phyloP scores from a whole-genome alignment of 2,888 invertebrate genomes.

The Stenurella melanura region DNA sequence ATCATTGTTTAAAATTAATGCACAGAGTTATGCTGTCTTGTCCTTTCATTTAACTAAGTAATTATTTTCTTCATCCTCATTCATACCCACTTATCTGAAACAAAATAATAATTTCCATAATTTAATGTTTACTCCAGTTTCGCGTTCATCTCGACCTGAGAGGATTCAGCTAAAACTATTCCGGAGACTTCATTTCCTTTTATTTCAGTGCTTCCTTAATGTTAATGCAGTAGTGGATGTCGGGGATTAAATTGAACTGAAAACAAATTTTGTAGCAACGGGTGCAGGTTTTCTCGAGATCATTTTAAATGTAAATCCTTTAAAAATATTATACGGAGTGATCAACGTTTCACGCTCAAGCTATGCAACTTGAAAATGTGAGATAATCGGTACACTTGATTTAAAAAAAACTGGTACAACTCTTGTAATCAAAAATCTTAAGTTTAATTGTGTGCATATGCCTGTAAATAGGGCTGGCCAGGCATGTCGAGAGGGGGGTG shows the following conservation, averaged over 20 bases:
- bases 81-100: neutral
- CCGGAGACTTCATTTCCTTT: neutral
- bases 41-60: neutral
- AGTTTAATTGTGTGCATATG: no score
- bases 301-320: neutral
- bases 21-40: no score
- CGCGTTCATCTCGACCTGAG: neutral
- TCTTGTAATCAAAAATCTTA: no score
- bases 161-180: conserved; percentile 3
- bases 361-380: no score
- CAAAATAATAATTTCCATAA: no score
- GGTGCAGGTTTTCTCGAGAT: neutral
- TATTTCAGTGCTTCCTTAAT: neutral
- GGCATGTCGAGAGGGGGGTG: no score
- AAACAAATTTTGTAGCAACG: neutral
- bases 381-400: no score
- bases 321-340: neutral
- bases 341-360: no score
- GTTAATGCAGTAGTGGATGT: neutral
- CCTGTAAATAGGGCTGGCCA: no score
- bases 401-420: no score
- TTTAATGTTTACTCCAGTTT: neutral
- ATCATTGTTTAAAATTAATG: no score
- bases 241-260: neutral
- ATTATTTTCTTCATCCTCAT: neutral